Percentiles rank a stretch among this genome's conserved stretches.
phyloP scores from a whole-genome alignment of 2,797 vertebrate genomes.

The Rhynchotus rufescens region DNA sequence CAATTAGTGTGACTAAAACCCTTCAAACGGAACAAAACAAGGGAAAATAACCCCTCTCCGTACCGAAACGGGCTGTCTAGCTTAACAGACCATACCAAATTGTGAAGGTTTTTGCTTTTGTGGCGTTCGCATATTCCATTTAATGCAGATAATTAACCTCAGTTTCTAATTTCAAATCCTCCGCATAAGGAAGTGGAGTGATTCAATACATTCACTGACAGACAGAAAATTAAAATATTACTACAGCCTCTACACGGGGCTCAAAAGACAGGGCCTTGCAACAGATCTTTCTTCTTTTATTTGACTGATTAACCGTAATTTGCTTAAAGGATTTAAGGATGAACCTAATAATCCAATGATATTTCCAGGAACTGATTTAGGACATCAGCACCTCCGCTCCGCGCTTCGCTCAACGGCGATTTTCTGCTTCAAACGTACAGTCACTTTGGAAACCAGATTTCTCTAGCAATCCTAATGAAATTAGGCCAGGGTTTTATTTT shows the following conservation, averaged over 20 bases:
- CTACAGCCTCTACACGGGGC: conserved; percentile 45
- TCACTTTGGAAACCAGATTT: not conserved
- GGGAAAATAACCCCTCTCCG: conserved; percentile 56
- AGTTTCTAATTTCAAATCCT: conserved; percentile 74
- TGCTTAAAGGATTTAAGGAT: conserved; percentile 75
- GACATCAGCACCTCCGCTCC: conserved; percentile 28
- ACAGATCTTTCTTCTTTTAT: conserved; percentile 65
- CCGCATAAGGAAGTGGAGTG: conserved; percentile 19
- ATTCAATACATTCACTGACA: conserved; percentile 62
- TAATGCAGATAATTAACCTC: conserved; percentile 74
- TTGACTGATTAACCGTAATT: conserved; percentile 69
- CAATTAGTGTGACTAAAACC: conserved; percentile 74
- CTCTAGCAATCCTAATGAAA: not conserved
- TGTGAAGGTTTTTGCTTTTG: conserved; percentile 63
- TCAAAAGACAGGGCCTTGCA: conserved; percentile 36
- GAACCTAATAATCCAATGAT: conserved; percentile 71
- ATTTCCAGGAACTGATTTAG: conserved; percentile 57
- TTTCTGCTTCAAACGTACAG: not conserved
- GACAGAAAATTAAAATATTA: conserved; percentile 70
- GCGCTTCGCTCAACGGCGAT: not conserved
- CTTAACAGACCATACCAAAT: conserved; percentile 68
- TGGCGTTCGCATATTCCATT: conserved; percentile 63
- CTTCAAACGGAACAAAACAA: conserved; percentile 59
- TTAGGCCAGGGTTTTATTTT: not conserved
- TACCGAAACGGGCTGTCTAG: conserved; percentile 42